Conservation (phyloP, 2,888 invertebrate species). For the Thyatira batis region DNA sequence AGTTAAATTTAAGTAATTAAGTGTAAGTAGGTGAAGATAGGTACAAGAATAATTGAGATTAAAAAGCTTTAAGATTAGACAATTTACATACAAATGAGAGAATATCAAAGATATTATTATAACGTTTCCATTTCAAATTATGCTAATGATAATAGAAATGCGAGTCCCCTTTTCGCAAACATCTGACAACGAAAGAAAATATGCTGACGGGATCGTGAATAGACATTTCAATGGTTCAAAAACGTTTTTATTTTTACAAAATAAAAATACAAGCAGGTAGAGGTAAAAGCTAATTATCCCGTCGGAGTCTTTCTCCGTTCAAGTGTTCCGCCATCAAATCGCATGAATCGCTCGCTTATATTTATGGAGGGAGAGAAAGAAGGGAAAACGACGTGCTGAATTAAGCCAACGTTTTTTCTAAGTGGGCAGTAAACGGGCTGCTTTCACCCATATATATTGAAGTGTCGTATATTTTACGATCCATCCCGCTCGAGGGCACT, state of each 20-base stretch:
- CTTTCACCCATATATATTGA: constrained; percentile 72
- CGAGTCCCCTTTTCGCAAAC: constrained; percentile 38
- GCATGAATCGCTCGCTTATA: constrained; percentile 68
- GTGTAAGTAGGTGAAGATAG: not conserved
- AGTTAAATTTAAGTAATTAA: not conserved
- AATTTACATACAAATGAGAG: constrained; percentile 45
- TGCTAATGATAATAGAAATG: constrained; percentile 49
- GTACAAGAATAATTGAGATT: constrained; percentile 19
- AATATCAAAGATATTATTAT: constrained; percentile 54
- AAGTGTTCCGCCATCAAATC: constrained; percentile 67
- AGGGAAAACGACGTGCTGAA: constrained; percentile 69
- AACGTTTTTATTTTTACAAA: constrained; percentile 21
- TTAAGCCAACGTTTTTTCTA: constrained; percentile 79
- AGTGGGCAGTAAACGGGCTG: constrained; percentile 75
- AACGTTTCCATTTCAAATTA: constrained; percentile 49
- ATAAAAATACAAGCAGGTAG: constrained; percentile 22
- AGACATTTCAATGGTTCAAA: constrained; percentile 24
- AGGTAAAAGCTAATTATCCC: constrained; percentile 66
- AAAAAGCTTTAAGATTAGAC: constrained; percentile 41
- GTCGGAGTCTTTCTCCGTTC: constrained; percentile 48
- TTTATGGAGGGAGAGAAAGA: constrained; percentile 56
- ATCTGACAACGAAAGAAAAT: constrained; percentile 37
- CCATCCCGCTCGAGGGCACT: constrained; percentile 70
- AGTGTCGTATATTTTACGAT: constrained; percentile 80
- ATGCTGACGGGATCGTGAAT: constrained; percentile 33